Evolutionary conservation across 2,113 vertebrate species (phyloP), one percentile per base, ranked within the genome.

Genomic region (Saguinus midas): DNA sequence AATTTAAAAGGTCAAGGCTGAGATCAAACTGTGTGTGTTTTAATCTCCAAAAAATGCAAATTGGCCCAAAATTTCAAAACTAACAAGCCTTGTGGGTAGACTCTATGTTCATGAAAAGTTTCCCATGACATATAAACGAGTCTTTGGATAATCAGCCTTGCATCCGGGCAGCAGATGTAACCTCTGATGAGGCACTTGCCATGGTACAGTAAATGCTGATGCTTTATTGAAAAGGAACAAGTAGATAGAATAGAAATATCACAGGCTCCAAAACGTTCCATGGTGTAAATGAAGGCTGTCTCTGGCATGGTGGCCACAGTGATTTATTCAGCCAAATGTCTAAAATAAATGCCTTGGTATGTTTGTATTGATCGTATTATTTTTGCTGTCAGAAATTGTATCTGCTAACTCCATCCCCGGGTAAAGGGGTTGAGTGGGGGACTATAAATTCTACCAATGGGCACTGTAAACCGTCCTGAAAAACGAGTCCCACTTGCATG

Each of bases 1-100:
- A 97, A 97, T 94, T 97, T 94, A 91, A 97, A 97, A 98, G 96
- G 98, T 98, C 97, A 97, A 94, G 73, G 81, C 87, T 3, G 80
- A 94, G 95, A 97, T 98, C 97, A 97, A 95, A 96, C 96, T 79
- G 96, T 1, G 45, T 97, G 85, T 64, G 40, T 96, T 97, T 97
- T 96, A 94, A 96, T 97, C 95, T 95, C 78, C 37, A 82, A 91
- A 96, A 84, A 84, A 96, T 58, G 88, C 73, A 97, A 97, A 96
- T 94, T 73, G 93, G 87, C 40, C 97, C 95, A 75, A 96, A 98
- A 75, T 85, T 84, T 96, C 89, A 94, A 97, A 96, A 96, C 70
- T 87, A 96, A 90, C 87, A 87, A 96, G 91, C 79, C 50, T 82
- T 17, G 48, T 0, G 3, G 52, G 76, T 64, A 91, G 43, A 50